These are phyloP conservation scores for Pholis gunnellus DNA, from an alignment of 2,113 vertebrate genomes.

Conservation along the genomic window DNA sequence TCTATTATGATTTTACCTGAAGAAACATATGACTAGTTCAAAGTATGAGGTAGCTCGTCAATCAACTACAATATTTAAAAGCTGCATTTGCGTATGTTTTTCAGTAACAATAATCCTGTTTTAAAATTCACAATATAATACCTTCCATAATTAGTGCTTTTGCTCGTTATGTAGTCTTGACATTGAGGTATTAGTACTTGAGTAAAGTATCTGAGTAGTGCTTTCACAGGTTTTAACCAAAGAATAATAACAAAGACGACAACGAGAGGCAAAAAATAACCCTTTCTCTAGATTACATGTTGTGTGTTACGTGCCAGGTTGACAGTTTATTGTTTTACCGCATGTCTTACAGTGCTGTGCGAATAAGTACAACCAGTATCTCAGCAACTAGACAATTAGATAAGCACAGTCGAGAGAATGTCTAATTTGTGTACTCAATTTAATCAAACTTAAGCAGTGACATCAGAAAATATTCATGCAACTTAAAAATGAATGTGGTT, in stretches of 20 bases:
- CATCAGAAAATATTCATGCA: slow-evolving; percentile 12
- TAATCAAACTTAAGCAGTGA: slow-evolving; percentile 21
- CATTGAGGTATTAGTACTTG: neutral
- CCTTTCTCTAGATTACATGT: neutral
- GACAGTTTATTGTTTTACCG: slow-evolving; percentile 27
- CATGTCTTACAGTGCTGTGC: neutral
- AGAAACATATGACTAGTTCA: neutral
- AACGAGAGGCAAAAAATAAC: neutral
- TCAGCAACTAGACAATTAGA: slow-evolving; percentile 29
- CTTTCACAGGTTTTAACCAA: neutral
- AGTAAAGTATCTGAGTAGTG: neutral
- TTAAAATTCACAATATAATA: neutral
- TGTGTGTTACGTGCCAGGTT: neutral
- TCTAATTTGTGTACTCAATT: slow-evolving; percentile 35
- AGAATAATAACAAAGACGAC: neutral
- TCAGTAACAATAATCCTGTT: neutral
- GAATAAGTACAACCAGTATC: slow-evolving; percentile 14
- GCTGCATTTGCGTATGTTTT: neutral
- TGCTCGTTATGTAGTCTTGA: neutral
- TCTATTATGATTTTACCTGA: neutral
- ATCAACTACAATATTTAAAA: neutral
- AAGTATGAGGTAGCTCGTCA: neutral
- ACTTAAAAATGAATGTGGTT: neutral
- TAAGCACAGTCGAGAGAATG: slow-evolving; percentile 23
- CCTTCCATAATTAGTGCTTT: neutral